Evolutionary conservation across 1,140 invertebrate species (phyloP).

Genomic region (Hyposmocoma kahamanoa): DNA sequence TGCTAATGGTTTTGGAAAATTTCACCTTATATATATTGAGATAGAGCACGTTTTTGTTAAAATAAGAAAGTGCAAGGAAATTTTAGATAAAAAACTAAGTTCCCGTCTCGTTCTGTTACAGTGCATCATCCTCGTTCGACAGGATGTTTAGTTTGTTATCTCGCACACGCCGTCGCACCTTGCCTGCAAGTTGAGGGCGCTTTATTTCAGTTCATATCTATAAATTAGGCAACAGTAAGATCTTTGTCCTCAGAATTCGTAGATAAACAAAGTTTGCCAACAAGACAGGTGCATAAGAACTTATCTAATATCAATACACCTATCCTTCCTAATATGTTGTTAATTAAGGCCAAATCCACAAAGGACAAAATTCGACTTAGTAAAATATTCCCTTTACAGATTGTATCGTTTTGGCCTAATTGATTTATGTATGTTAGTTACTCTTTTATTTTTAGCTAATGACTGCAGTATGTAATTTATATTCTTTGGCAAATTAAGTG

Average conservation of each 20-base stretch:
- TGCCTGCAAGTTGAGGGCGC: conserved; percentile 42
- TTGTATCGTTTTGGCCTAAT: conserved; percentile 15
- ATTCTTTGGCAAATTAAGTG: too few relatives aligned
- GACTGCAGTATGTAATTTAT: too few relatives aligned
- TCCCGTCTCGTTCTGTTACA: conserved; percentile 41
- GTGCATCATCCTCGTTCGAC: conserved; percentile 49
- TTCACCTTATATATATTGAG: conserved; percentile 7
- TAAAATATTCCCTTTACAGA: conserved; percentile 9
- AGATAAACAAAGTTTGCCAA: conserved; percentile 48
- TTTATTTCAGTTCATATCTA: conserved; percentile 42
- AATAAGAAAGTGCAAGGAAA: background rate
- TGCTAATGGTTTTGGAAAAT: conserved; percentile 8
- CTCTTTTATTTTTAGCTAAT: too few relatives aligned
- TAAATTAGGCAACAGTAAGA: conserved; percentile 58
- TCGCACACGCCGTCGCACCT: conserved; percentile 63
- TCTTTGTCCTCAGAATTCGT: conserved; percentile 57
- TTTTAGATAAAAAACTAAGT: conserved; percentile 34
- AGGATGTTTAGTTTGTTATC: conserved; percentile 68
- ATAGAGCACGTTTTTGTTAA: conserved; percentile 18
- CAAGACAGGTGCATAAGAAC: conserved; percentile 50
- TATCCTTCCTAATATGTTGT: conserved; percentile 18
- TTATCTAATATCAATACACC: conserved; percentile 47
- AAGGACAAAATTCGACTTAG: conserved; percentile 4
- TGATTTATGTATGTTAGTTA: too few relatives aligned
- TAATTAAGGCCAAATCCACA: conserved; percentile 42